phyloP scores from a whole-genome alignment of 2,113 vertebrate genomes.

The Asarcornis scutulata region DNA sequence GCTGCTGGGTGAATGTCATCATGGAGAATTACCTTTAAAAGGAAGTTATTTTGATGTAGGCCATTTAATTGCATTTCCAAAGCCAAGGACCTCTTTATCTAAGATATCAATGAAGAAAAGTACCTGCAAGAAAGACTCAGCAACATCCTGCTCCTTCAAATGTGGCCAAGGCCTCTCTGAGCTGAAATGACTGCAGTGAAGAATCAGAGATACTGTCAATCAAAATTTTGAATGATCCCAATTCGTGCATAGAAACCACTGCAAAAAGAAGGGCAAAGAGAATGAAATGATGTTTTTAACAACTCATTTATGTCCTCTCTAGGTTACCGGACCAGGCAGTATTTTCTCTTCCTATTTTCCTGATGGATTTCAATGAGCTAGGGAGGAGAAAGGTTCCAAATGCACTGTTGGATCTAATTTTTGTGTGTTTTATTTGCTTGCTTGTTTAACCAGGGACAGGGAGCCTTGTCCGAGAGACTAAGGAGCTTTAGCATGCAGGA shows the following conservation, averaged over 20 bases:
- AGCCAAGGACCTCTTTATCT: not conserved
- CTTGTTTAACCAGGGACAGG: constrained; percentile 85
- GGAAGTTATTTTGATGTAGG: not conserved
- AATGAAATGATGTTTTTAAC: not conserved
- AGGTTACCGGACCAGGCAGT: not conserved
- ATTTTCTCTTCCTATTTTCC: not conserved
- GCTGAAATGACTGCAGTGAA: not conserved
- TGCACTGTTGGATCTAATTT: not conserved
- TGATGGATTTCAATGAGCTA: not conserved
- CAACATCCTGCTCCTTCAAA: not conserved
- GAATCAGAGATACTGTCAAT: not conserved
- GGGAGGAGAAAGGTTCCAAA: not conserved
- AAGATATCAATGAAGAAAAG: not conserved
- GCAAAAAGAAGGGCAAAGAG: not conserved
- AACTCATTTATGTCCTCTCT: not conserved
- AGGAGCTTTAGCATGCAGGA: constrained; percentile 99
- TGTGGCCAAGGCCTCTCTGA: not conserved
- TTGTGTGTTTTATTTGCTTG: constrained; percentile 18
- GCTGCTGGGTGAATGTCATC: not conserved
- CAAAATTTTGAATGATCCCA: not conserved
- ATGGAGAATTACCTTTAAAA: not conserved
- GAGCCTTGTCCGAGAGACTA: constrained; percentile 93
- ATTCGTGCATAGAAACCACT: not conserved
- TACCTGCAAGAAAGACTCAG: not conserved
- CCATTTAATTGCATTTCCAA: not conserved